Evolutionary conservation across 2,797 vertebrate genomes (phyloP).

Genomic region (Melanotaenia nigrans): DNA sequence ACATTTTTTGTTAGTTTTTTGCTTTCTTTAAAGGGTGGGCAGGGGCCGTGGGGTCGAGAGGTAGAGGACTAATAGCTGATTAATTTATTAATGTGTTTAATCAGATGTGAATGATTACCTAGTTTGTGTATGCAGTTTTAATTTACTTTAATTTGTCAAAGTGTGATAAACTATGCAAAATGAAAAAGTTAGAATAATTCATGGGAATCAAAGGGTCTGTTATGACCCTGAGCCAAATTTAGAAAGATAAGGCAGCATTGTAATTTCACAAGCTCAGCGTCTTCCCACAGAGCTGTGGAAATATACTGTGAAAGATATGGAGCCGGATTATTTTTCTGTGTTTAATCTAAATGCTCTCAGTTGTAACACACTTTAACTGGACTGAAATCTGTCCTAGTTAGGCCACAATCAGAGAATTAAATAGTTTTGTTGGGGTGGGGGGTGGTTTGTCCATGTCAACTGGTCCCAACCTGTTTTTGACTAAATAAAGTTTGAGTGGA

Average conservation of each 20-base stretch:
- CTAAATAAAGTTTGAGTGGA: conserved; percentile 68
- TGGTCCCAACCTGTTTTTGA: conserved; percentile 61
- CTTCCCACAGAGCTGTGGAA: conserved; percentile 28
- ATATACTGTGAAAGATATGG: conserved; percentile 54
- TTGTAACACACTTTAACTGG: conserved; percentile 31
- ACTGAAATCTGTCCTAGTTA: conserved; percentile 60
- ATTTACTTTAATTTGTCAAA: conserved; percentile 9
- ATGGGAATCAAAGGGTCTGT: conserved; percentile 25
- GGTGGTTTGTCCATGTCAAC: conserved; percentile 49
- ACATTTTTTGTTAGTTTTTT: not conserved
- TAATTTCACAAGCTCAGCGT: conserved; percentile 44
- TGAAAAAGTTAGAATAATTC: conserved; percentile 11
- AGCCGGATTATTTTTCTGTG: conserved; percentile 45
- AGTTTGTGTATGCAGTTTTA: conserved; percentile 38
- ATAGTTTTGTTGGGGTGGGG: not conserved
- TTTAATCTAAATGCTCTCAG: conserved; percentile 46
- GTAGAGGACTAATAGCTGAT: conserved; percentile 42
- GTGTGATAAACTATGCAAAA: conserved; percentile 25
- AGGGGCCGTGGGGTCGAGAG: not conserved
- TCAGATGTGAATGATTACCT: conserved; percentile 60
- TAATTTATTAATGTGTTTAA: conserved; percentile 78
- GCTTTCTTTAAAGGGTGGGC: not conserved
- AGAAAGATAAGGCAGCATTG: conserved; percentile 13
- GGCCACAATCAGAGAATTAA: conserved; percentile 37
- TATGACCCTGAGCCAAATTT: conserved; percentile 28